Conservation (phyloP, 1,140 invertebrate species). For the Contarinia nasturtii region DNA sequence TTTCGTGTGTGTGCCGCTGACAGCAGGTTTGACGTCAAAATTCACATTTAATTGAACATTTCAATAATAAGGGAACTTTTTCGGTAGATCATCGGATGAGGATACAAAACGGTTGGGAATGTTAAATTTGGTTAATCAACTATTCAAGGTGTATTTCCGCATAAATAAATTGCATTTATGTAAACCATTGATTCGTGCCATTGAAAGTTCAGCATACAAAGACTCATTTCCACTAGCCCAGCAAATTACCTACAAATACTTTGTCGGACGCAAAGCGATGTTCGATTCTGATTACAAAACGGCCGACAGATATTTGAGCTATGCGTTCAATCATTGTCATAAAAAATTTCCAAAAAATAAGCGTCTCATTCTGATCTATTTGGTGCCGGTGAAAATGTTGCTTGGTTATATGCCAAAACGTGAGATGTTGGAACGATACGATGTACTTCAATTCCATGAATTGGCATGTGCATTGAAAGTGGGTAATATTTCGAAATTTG, state of each 20-base stretch:
- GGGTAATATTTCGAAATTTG: conserved; percentile 72
- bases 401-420: conserved; percentile 77
- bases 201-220: conserved; percentile 77
- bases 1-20: conserved; percentile 93
- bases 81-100: conserved; percentile 49
- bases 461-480: conserved; percentile 70
- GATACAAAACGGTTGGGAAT: conserved; percentile 92
- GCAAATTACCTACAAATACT: conserved; percentile 92
- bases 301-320: conserved; percentile 81
- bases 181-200: conserved; percentile 89
- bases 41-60: background rate
- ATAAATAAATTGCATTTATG: conserved; percentile 95
- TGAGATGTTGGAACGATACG: conserved; percentile 67
- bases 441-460: conserved; percentile 77
- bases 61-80: background rate
- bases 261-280: conserved; percentile 92
- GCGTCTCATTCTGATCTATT: conserved; percentile 77
- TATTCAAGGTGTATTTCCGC: conserved; percentile 94
- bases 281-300: conserved; percentile 91
- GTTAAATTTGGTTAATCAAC: conserved; percentile 87
- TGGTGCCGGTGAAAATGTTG: conserved; percentile 95
- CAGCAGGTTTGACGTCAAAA: conserved; percentile 30
- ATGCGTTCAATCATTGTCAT: conserved; percentile 84
- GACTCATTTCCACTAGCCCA: conserved; percentile 70
- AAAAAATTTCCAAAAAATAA: conserved; percentile 72